Base-by-base conservation (phyloP, 2,797 vertebrate species). In the Poeciliopsis gracilis region DNA sequence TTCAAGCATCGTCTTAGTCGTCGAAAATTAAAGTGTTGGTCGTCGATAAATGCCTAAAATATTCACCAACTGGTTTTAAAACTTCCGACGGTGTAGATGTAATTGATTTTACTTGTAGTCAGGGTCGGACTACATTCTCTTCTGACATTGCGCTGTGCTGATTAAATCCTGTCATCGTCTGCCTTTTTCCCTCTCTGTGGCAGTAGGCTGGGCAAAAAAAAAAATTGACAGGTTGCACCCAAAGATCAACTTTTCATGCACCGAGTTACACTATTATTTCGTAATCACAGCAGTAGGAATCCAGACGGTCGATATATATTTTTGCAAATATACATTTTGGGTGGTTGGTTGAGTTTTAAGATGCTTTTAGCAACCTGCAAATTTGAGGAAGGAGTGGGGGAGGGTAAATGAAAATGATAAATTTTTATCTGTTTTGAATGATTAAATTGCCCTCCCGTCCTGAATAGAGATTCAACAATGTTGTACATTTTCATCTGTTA, bases 301-400 rank as follows among this genome's bases (percentile, higher is more conserved):
- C 53, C 45, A 43, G 3, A 18, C 51, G 0, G 13, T 1, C 2
- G 0, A 10, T 25, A n/a, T 4, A 2, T 10, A 55, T 67, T 30
- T 1, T 8, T n/a, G 12, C 1, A 1, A 6, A 12, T 7, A 15
- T 7, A 1, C 8, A 3, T 16, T 46, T 3, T 8, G n/a, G 4
- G 4, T 1, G 6, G 9, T 38, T 55, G 16, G 28, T n/a, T 5
- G 15, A 18, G 23, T 36, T 70, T 59, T 41, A 49, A 72, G 57
- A 20, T 47, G 75, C 63, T 51, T 80, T 43, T 43, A 25, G 38
- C 69, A 79, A 73, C 49, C 75, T 82, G 66, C 74, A 75, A 28
- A 80, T 79, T 61, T 83, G 77, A 78, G 84, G 84, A 90, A 86
- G 77, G 41, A 80, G 78, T 75, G 80, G 88, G 90, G 91, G 91